Evolutionary conservation across 2,113 vertebrate genomes (phyloP).

Genomic region (Pygoscelis antarcticus): DNA sequence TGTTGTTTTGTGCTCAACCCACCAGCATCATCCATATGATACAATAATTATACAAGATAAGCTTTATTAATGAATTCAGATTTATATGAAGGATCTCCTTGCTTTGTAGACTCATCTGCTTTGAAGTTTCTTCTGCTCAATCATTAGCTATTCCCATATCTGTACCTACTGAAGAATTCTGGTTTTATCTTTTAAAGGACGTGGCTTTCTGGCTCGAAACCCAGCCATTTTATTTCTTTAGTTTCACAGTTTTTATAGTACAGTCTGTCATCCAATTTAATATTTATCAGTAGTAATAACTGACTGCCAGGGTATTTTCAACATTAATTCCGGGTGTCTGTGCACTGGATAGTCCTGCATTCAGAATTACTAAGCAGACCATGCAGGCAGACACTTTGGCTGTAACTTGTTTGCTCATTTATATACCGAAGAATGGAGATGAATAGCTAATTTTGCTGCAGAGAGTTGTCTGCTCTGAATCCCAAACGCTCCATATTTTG

Average conservation of each 20-base stretch:
- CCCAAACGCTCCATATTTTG: constrained; percentile 16
- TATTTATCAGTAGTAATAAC: constrained; percentile 44
- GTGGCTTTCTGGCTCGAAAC: not conserved
- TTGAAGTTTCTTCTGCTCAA: constrained; percentile 29
- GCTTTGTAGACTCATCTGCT: constrained; percentile 9
- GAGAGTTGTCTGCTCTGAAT: constrained; percentile 60
- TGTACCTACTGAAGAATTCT: constrained; percentile 16
- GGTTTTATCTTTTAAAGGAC: not conserved
- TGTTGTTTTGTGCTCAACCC: not conserved
- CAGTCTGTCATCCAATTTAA: constrained; percentile 30
- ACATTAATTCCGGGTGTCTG: constrained; percentile 51
- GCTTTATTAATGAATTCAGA: not conserved
- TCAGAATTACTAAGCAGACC: constrained; percentile 58
- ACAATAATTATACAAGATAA: not conserved
- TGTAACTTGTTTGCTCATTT: constrained; percentile 66
- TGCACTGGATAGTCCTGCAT: constrained; percentile 40
- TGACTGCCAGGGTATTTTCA: constrained; percentile 40
- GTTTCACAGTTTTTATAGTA: constrained; percentile 19
- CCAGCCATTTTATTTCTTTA: not conserved
- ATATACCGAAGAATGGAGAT: constrained; percentile 63
- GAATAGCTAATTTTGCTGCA: constrained; percentile 73
- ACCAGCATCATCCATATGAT: not conserved
- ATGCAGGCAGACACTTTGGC: constrained; percentile 51
- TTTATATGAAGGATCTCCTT: not conserved
- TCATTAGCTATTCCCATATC: not conserved